These are phyloP conservation scores for Periplaneta americana DNA, from an alignment of 1,140 invertebrate genomes.

Conservation along the genomic window DNA sequence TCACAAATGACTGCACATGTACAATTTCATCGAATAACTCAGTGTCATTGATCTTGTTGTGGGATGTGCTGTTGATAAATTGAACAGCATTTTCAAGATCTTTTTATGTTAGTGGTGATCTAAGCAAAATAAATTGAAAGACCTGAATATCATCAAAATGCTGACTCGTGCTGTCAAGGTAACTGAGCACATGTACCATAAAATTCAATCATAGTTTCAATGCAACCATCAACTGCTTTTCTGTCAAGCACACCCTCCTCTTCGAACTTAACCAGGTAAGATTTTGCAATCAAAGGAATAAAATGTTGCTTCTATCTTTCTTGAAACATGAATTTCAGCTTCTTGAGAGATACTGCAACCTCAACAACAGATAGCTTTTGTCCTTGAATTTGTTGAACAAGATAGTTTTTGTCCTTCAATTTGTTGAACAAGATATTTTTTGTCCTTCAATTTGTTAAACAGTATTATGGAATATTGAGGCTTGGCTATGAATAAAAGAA, in stretches of 20 bases:
- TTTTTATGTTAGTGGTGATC: no score
- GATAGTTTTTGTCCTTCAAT: no score
- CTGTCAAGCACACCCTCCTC: background rate
- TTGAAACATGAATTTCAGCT: background rate
- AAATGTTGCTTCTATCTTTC: background rate
- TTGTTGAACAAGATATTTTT: no score
- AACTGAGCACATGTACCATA: no score
- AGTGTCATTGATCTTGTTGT: background rate
- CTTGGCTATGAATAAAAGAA: slow-evolving; percentile 14
- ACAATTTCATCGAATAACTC: background rate
- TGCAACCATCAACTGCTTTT: background rate
- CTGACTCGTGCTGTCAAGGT: no score
- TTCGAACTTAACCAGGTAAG: background rate
- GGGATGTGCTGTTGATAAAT: background rate
- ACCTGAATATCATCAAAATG: no score
- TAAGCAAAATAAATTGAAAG: no score
- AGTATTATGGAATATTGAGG: slow-evolving; percentile 11
- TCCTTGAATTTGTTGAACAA: no score
- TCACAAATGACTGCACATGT: background rate
- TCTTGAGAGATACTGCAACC: background rate
- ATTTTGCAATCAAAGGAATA: background rate
- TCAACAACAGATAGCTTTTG: background rate
- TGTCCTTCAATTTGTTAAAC: no score
- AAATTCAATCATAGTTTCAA: background rate
- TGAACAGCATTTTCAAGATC: background rate